Conservation (phyloP, 2,113 vertebrate genomes). For the Vanacampus margaritifer region DNA sequence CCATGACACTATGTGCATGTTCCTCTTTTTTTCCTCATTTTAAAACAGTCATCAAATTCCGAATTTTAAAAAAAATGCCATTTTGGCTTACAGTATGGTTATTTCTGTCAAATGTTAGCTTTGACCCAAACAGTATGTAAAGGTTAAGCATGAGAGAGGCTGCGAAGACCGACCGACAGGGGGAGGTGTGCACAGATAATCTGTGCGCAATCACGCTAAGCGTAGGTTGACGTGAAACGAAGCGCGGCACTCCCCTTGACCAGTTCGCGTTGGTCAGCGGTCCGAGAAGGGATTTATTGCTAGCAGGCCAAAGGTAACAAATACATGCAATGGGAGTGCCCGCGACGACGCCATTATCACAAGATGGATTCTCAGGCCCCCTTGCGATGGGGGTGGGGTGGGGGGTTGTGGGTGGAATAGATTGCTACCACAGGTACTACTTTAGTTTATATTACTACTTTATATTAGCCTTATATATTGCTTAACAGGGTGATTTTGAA, state of each 20-base stretch:
- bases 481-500: no score
- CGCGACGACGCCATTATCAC: conserved; percentile 69
- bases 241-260: conserved; percentile 73
- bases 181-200: conserved; percentile 37
- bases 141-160: background rate
- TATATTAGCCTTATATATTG: conserved; percentile 28
- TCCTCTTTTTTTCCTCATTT: no score
- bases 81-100: no score
- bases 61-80: no score
- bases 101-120: no score
- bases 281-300: conserved; percentile 78
- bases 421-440: conserved; percentile 69
- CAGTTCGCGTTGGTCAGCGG: conserved; percentile 71
- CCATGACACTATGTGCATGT: no score
- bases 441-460: conserved; percentile 31
- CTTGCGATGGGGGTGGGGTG: no score
- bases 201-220: conserved; percentile 56
- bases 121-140: no score
- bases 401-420: conserved; percentile 57
- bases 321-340: conserved; percentile 70
- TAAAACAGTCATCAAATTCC: no score
- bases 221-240: conserved; percentile 63
- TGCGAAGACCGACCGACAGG: conserved; percentile 8
- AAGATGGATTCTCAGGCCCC: conserved; percentile 36
- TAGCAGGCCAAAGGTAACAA: conserved; percentile 76